A percentile compares a stretch with the other conserved stretches of the same genome.
Conservation (phyloP, 2,888 invertebrate species). For the Thera britannica region DNA sequence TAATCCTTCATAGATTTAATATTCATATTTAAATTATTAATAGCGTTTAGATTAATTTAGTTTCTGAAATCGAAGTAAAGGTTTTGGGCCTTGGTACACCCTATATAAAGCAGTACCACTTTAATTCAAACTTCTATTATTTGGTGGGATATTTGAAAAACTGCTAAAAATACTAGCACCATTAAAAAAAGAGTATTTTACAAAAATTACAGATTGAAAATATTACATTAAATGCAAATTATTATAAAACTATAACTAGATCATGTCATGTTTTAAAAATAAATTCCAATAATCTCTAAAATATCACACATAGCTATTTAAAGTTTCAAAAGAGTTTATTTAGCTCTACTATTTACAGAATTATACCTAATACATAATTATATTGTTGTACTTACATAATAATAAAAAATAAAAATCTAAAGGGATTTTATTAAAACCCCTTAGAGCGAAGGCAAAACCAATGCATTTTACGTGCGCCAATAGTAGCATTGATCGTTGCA, state of each 20-base stretch:
- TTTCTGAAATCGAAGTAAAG: too few species aligned
- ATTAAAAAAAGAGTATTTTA: constrained; percentile 10
- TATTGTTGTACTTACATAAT: too few species aligned
- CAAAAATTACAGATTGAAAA: constrained; percentile 7
- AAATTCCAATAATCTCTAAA: constrained; percentile 29
- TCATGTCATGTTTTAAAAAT: constrained; percentile 31
- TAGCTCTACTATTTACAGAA: constrained; percentile 23
- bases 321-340: constrained; percentile 5
- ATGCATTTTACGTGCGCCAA: too few species aligned
- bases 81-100: too few species aligned
- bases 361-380: background rate
- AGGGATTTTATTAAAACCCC: too few species aligned
- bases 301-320: constrained; percentile 32
- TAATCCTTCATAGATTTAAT: too few species aligned
- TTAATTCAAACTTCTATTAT: background rate
- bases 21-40: too few species aligned
- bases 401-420: too few species aligned
- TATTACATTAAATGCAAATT: constrained; percentile 37
- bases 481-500: too few species aligned
- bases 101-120: background rate
- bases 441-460: too few species aligned
- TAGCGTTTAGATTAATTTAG: too few species aligned
- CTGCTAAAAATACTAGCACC: constrained; percentile 19
- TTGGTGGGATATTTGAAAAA: constrained; percentile 19
- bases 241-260: constrained; percentile 21